Base-by-base conservation (phyloP, 1,140 invertebrate genomes). In the Eufriesea mexicana region DNA sequence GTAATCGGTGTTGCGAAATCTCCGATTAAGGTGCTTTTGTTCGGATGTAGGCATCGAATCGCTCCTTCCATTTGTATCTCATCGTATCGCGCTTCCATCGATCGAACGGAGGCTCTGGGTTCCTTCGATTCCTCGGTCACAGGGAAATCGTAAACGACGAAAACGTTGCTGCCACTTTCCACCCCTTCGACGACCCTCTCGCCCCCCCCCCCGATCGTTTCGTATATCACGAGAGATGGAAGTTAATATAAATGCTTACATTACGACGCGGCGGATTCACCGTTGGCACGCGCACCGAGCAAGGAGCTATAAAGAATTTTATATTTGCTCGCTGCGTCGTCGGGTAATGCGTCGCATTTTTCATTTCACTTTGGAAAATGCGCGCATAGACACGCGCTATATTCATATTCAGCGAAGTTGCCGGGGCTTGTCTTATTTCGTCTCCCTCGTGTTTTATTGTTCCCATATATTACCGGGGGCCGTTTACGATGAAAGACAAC, bases 261-360 rank as follows among this genome's bases (percentile, higher is more conserved):
- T 54, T 28, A 42, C 25, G 28, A 23, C 14, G 51, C 20, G 49
- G 16, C 51, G 51, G 49, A 80, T 64, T 64, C 79, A 47, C 54
- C 62, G 51, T 49, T 45, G 42, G 72, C 51, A 57, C 51, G 20
- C 71, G 59, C 57, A 66, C 5, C 18, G 23, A 47, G 35, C 25
- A 51, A 57, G 45, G 75, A 42, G 79, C 54, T 49, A 68, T 67
- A 66, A 82, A 66, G 62, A 82, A 76, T 82, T 82, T 82, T 82
- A 76, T 82, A 82, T 82, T 82, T 76, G 79, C 79, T 68, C 73
- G 25, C 16, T 42, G 79, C 71, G 71, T 67, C 51, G 79, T n/a
- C 79, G 45, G 68, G 62, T 82, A 82, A 82, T 55, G 79, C 62
- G 51, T 67, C 79, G 72, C 62, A 82, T 82, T 82, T 82, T 76